Evolutionary conservation across 2,797 vertebrate species (phyloP).

Genomic region (Sebastes diploproa): DNA sequence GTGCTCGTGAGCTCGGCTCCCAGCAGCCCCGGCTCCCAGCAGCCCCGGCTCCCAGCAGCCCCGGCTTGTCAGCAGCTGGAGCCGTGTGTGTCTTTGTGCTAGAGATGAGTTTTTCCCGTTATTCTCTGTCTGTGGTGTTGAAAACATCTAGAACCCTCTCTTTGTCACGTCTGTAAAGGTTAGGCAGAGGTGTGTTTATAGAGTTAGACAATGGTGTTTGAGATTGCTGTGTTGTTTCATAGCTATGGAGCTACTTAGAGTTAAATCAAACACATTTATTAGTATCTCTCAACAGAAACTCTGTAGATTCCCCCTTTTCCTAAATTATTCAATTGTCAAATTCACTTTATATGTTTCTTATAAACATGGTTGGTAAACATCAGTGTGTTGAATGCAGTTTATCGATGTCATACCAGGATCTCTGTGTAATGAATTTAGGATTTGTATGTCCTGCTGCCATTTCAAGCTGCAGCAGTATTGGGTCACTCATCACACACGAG

Average conservation of each 20-base stretch:
- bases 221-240: not conserved
- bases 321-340: not conserved
- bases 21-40: too few species aligned
- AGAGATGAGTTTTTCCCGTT: not conserved
- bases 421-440: not conserved
- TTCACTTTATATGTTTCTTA: not conserved
- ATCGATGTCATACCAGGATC: not conserved
- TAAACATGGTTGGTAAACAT: too few species aligned
- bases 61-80: not conserved
- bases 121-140: slow-evolving; percentile 21
- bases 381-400: not conserved
- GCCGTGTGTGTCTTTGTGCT: not conserved
- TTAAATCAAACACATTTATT: not conserved
- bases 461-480: not conserved
- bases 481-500: not conserved
- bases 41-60: too few species aligned
- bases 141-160: slow-evolving; percentile 56
- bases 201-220: not conserved
- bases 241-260: not conserved
- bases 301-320: not conserved
- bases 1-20: not conserved
- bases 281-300: not conserved
- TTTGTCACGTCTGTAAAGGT: slow-evolving; percentile 48
- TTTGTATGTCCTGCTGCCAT: not conserved
- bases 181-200: not conserved